These are phyloP conservation scores for Philaethria dido DNA, from an alignment of 2,888 invertebrate genomes.

Conservation along the genomic window DNA sequence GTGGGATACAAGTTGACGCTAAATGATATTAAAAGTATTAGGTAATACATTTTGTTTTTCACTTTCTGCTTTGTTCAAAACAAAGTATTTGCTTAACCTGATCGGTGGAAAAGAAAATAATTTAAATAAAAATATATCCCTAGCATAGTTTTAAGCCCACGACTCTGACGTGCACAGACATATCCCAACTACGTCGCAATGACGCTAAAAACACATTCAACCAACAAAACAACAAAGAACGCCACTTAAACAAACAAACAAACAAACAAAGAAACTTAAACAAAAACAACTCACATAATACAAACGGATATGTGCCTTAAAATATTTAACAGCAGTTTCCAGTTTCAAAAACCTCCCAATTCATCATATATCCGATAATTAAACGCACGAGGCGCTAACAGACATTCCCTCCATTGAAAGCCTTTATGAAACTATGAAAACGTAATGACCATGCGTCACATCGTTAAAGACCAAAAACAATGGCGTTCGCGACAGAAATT, in stretches of 20 bases:
- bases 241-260: background rate
- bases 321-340: constrained; percentile 32
- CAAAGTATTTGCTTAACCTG: too few relatives aligned
- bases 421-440: constrained; percentile 83
- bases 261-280: constrained; percentile 7
- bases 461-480: constrained; percentile 82
- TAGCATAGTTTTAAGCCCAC: background rate
- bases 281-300: constrained; percentile 19
- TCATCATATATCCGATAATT: constrained; percentile 71
- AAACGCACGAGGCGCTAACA: constrained; percentile 67
- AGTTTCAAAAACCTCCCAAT: constrained; percentile 51
- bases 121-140: background rate
- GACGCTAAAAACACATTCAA: too few relatives aligned
- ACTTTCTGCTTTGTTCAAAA: too few relatives aligned
- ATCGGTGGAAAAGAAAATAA: background rate
- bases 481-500: constrained; percentile 81
- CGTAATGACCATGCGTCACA: constrained; percentile 82
- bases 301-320: constrained; percentile 17
- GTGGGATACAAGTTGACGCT: too few relatives aligned
- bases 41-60: too few relatives aligned
- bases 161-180: background rate
- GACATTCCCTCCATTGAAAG: constrained; percentile 65
- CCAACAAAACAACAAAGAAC: background rate
- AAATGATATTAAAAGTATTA: too few relatives aligned
- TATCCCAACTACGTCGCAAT: background rate